Evolutionary conservation across 53 echinoderm and acorn worm genomes (phyloP).

Genomic region (Stichopus horrens): DNA sequence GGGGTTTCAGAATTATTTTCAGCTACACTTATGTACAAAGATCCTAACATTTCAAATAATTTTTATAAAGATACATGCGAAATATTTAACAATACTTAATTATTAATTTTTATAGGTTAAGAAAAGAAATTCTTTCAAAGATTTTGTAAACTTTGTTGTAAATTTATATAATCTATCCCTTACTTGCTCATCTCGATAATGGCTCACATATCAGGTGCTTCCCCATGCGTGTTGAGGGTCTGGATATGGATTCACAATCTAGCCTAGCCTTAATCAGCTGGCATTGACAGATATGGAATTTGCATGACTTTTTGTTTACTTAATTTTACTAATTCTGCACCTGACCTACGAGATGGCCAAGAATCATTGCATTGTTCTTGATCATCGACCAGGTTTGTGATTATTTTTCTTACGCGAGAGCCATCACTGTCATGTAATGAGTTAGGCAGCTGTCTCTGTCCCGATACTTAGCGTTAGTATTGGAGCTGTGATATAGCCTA

Average conservation of each 20-base stretch:
- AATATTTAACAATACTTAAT: background rate
- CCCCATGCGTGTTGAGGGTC: background rate
- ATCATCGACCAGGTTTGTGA: slow-evolving; percentile 29
- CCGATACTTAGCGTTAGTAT: too few relatives aligned
- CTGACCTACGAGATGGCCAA: background rate
- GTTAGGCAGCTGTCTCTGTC: too few relatives aligned
- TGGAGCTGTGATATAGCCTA: too few relatives aligned
- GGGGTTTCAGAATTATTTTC: background rate
- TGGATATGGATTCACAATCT: too few relatives aligned
- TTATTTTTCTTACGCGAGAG: background rate
- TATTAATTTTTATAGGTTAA: background rate
- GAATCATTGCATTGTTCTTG: slow-evolving; percentile 22
- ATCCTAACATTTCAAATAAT: too few relatives aligned
- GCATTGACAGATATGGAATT: too few relatives aligned
- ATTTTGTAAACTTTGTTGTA: background rate
- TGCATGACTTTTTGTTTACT: too few relatives aligned
- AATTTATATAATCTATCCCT: background rate
- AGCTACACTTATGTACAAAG: background rate
- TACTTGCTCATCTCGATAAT: background rate
- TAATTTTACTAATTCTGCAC: too few relatives aligned
- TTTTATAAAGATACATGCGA: too few relatives aligned
- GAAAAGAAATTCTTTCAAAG: background rate
- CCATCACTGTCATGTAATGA: too few relatives aligned
- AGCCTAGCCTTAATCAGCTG: too few relatives aligned
- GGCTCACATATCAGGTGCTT: slow-evolving; percentile 4